Conservation (phyloP, 2,113 vertebrate genomes). For the Sapajus apella region DNA sequence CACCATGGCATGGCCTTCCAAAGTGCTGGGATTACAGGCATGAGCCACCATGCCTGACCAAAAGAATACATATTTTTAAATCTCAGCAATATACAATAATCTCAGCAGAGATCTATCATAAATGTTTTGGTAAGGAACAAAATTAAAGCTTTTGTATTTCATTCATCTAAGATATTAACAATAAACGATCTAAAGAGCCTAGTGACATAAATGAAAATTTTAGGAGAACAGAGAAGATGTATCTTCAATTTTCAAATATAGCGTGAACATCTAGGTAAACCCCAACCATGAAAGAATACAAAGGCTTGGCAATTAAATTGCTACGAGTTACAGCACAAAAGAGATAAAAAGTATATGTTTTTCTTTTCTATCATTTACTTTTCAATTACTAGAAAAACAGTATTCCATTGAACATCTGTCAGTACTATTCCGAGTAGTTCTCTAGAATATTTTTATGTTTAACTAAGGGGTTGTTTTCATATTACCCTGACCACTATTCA, state of each 20-base stretch:
- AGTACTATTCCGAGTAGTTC: neutral
- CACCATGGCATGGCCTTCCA: too few species aligned
- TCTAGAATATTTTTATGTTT: slow-evolving; percentile 43
- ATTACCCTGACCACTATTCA: neutral
- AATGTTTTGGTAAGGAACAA: neutral
- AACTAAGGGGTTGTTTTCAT: slow-evolving; percentile 28
- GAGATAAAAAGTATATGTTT: neutral
- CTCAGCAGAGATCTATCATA: neutral
- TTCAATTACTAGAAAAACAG: slow-evolving; percentile 37
- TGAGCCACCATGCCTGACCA: too few species aligned
- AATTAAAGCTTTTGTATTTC: slow-evolving; percentile 39
- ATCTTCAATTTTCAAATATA: neutral
- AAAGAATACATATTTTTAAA: neutral
- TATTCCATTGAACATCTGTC: slow-evolving; percentile 18
- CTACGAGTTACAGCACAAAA: neutral
- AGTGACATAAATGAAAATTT: neutral
- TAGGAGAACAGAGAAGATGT: neutral
- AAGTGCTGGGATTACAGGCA: too few species aligned
- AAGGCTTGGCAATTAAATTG: neutral
- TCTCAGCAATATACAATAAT: neutral
- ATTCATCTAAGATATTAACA: neutral
- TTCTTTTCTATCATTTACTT: neutral
- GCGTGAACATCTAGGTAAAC: neutral
- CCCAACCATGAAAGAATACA: neutral
- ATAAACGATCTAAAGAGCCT: slow-evolving; percentile 2